These are phyloP conservation scores for Podarcis lilfordi DNA, from an alignment of 2,797 vertebrate genomes.

Conservation along the genomic window DNA sequence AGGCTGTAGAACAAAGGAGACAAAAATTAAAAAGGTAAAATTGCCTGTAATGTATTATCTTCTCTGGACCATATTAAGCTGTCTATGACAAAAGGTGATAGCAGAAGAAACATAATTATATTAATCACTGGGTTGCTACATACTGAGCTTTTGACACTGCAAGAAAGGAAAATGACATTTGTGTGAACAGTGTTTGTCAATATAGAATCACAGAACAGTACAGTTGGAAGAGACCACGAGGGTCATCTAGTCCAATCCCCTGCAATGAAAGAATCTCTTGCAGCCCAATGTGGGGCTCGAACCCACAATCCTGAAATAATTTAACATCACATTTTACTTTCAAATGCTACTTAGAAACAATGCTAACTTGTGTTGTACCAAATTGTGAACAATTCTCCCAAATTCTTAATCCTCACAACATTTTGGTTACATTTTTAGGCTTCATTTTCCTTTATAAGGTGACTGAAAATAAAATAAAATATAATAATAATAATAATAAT, in stretches of 20 bases:
- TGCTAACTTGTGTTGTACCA: too few relatives aligned
- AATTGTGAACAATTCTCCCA: too few relatives aligned
- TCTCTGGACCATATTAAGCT: not conserved
- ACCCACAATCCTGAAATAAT: not conserved
- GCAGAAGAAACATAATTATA: conserved; percentile 30
- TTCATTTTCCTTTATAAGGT: not conserved
- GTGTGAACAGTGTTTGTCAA: not conserved
- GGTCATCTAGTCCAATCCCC: too few relatives aligned
- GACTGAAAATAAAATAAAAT: not conserved
- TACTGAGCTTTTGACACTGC: conserved; percentile 27
- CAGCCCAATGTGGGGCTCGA: too few relatives aligned
- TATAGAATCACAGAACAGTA: not conserved
- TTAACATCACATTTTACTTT: conserved; percentile 22
- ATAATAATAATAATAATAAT: too few relatives aligned
- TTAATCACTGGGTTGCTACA: conserved; percentile 31
- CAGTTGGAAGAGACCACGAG: too few relatives aligned
- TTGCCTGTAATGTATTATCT: conserved; percentile 19
- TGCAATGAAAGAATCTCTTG: too few relatives aligned
- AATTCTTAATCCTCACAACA: not conserved
- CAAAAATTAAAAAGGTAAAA: conserved; percentile 12
- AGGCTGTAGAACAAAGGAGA: conserved; percentile 1
- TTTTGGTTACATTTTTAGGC: not conserved
- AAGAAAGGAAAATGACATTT: not conserved
- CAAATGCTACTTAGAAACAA: not conserved
- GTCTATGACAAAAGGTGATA: conserved; percentile 9